phyloP scores from a whole-genome alignment of 2,113 vertebrate genomes.

The Catharus fuscescens region DNA sequence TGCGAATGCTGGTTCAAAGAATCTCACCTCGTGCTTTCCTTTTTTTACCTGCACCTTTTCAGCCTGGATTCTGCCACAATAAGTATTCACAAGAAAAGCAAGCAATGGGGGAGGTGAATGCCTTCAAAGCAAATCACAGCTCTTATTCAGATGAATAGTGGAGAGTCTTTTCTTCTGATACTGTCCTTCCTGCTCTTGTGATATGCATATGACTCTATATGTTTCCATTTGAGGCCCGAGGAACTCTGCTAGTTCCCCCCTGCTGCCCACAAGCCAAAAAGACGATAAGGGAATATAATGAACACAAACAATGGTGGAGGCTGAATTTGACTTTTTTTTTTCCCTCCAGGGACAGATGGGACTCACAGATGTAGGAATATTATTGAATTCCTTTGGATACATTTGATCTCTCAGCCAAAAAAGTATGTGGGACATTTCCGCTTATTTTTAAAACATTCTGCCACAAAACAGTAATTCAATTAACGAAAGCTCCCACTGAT shows the following conservation, averaged over 20 bases:
- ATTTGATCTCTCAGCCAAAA: conserved; percentile 68
- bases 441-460: conserved; percentile 70
- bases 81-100: conserved; percentile 36
- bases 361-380: conserved; percentile 73
- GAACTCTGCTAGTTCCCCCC: conserved; percentile 36
- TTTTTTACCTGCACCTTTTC: conserved; percentile 47
- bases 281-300: conserved; percentile 51
- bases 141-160: conserved; percentile 37
- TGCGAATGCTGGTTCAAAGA: conserved; percentile 25
- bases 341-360: conserved; percentile 43
- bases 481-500: conserved; percentile 61
- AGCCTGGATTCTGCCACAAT: conserved; percentile 1
- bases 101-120: conserved; percentile 5
- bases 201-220: conserved; percentile 55
- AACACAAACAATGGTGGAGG: conserved; percentile 61
- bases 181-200: conserved; percentile 37
- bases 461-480: conserved; percentile 72
- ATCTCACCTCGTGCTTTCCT: not conserved
- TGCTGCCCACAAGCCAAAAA: conserved; percentile 32
- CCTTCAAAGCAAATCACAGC: conserved; percentile 40
- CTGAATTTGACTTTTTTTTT: conserved; percentile 43
- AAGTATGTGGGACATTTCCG: conserved; percentile 67
- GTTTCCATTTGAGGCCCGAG: conserved; percentile 49
- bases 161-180: conserved; percentile 40
- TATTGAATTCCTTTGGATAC: conserved; percentile 71